phyloP scores from a whole-genome alignment of 2,113 vertebrate genomes.

The Lepisosteus osseus region DNA sequence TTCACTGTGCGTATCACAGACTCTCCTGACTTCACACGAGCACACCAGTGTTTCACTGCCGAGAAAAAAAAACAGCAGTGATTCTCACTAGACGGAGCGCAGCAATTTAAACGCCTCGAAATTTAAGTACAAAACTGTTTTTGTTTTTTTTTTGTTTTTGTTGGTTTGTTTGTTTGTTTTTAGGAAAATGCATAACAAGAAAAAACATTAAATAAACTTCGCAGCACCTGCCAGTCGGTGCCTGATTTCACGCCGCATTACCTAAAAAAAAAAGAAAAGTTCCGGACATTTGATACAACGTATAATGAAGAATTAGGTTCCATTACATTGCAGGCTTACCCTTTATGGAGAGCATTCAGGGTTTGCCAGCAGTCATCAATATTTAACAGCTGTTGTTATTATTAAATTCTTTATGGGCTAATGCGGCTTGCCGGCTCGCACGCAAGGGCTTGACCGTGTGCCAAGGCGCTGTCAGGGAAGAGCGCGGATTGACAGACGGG shows the following conservation, averaged over 20 bases:
- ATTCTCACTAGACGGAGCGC: no score
- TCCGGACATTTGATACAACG: constrained; percentile 77
- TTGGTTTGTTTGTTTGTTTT: no score
- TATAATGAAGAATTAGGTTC: constrained; percentile 86
- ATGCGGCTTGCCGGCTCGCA: constrained; percentile 83
- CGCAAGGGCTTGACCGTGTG: constrained; percentile 81
- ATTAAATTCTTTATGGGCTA: constrained; percentile 91
- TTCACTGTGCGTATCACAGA: no score
- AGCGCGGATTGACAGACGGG: constrained; percentile 80
- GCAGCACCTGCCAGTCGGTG: constrained; percentile 5
- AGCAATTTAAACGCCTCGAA: no score
- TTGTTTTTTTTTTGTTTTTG: no score
- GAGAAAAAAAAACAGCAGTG: no score
- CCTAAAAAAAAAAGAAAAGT: constrained; percentile 59
- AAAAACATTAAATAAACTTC: constrained; percentile 21
- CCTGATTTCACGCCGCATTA: constrained; percentile 42
- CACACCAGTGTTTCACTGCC: no score
- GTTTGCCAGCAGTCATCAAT: constrained; percentile 90
- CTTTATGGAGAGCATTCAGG: constrained; percentile 77
- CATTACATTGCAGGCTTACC: constrained; percentile 82
- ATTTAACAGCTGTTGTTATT: constrained; percentile 98
- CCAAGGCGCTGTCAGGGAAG: constrained; percentile 80
- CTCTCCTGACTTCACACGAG: no score
- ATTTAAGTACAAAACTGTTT: no score
- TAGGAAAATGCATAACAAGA: not conserved